These are phyloP conservation scores for Megastigmus dorsalis DNA, from an alignment of 2,888 invertebrate genomes.

Conservation along the genomic window DNA sequence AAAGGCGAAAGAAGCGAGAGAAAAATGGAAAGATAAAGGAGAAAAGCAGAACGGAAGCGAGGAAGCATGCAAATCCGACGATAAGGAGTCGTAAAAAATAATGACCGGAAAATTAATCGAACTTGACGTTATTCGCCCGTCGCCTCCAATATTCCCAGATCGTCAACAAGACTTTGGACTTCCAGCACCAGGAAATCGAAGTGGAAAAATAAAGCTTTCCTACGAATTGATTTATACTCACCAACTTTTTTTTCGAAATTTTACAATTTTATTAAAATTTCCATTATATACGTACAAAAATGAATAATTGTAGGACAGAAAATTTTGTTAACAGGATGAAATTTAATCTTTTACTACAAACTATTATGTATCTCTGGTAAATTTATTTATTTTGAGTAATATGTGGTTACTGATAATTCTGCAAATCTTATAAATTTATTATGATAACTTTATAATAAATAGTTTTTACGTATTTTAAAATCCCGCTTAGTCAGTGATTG, in stretches of 20 bases:
- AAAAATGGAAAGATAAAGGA: constrained; percentile 37
- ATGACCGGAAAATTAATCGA: constrained; percentile 74
- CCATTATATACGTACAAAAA: not conserved
- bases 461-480: too few relatives aligned
- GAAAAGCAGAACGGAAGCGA: constrained; percentile 48
- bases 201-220: constrained; percentile 38
- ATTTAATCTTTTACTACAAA: not conserved
- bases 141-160: constrained; percentile 65
- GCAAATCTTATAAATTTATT: not conserved
- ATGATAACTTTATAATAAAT: too few relatives aligned
- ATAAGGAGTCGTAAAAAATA: constrained; percentile 73
- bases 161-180: constrained; percentile 62
- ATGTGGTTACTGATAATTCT: not conserved
- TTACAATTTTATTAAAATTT: not conserved
- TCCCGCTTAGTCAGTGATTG: too few relatives aligned
- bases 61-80: constrained; percentile 55
- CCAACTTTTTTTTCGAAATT: not conserved
- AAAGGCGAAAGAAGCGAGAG: not conserved
- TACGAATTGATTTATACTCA: constrained; percentile 26
- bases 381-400: not conserved
- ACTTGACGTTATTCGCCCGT: constrained; percentile 67
- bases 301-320: not conserved
- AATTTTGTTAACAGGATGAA: too few relatives aligned
- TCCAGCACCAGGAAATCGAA: constrained; percentile 38
- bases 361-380: too few relatives aligned